Evolutionary conservation across 2,113 vertebrate genomes (phyloP).

Genomic region (Carettochelys insculpta): DNA sequence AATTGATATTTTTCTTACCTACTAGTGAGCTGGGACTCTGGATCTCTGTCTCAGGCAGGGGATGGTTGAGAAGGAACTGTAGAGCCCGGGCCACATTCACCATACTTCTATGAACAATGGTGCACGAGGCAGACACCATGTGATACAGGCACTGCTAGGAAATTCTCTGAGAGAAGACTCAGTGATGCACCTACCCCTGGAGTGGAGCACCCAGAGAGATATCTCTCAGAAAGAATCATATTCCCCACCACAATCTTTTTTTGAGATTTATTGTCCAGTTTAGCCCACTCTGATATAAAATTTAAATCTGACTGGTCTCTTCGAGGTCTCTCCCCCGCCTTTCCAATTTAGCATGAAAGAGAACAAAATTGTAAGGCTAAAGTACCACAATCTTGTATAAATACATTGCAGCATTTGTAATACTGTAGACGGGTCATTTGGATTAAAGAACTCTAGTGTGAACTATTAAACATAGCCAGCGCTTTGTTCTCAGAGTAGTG

Average conservation of each 20-base stretch:
- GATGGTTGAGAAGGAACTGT: no score
- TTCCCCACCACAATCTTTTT: background rate
- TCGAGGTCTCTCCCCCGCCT: background rate
- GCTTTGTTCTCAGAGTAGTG: background rate
- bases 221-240: background rate
- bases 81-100: no score
- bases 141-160: no score
- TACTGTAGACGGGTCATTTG: background rate
- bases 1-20: no score
- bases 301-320: conserved; percentile 20
- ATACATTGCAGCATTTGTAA: background rate
- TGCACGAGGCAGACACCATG: no score
- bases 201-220: no score
- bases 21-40: no score
- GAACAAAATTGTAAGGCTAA: conserved; percentile 37
- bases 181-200: no score
- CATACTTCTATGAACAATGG: no score
- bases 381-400: background rate
- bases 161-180: no score
- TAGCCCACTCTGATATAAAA: conserved; percentile 7
- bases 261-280: conserved; percentile 6
- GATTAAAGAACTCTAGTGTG: background rate
- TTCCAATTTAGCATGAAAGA: background rate
- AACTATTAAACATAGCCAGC: background rate
- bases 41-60: no score